Conservation (phyloP, 2,113 vertebrate genomes). For the Apodemus speciosus region DNA sequence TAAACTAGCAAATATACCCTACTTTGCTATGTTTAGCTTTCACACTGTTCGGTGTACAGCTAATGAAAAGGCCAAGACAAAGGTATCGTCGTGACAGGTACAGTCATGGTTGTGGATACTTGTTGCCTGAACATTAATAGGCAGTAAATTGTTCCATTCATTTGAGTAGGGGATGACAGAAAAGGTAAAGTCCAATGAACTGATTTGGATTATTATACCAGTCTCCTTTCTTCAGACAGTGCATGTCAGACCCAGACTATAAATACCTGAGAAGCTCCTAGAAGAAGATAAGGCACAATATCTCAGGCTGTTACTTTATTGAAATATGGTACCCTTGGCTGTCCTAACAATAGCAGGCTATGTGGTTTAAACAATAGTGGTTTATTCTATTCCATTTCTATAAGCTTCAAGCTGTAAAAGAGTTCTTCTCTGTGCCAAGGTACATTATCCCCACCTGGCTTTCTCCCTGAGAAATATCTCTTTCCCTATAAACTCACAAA, state of each 20-base stretch:
- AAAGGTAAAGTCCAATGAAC: background rate
- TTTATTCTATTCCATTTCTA: background rate
- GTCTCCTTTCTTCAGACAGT: background rate
- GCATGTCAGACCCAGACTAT: background rate
- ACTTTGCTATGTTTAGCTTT: conserved; percentile 33
- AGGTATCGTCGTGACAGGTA: background rate
- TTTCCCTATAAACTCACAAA: background rate
- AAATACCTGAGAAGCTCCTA: background rate
- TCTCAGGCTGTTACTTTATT: background rate
- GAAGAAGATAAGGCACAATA: background rate
- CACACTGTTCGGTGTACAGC: conserved; percentile 11
- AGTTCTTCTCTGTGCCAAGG: background rate
- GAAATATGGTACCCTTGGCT: background rate
- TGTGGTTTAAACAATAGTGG: background rate
- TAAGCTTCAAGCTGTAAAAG: background rate
- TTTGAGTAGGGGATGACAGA: background rate
- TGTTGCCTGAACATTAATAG: conserved; percentile 22
- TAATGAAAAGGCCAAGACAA: conserved; percentile 45
- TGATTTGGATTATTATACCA: background rate
- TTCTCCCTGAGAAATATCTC: background rate
- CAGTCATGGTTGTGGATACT: background rate
- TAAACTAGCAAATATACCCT: background rate
- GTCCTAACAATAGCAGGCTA: background rate
- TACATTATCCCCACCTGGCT: background rate
- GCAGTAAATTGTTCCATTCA: background rate